These are phyloP conservation scores for Columba livia DNA, from an alignment of 2,113 vertebrate genomes.

Conservation along the genomic window DNA sequence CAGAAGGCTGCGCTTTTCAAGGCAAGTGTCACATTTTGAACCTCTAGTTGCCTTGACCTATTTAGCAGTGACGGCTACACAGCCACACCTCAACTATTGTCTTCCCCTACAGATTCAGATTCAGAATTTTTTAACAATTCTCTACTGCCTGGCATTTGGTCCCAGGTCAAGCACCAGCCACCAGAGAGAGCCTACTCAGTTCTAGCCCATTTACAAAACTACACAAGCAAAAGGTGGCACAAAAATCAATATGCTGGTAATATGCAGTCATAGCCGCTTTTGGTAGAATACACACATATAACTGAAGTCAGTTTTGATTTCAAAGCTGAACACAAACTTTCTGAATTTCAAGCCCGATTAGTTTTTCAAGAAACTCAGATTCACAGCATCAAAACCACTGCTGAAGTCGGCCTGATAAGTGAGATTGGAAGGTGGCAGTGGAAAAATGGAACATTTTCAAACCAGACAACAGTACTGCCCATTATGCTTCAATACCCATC, in stretches of 20 bases:
- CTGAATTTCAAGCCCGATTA: not conserved
- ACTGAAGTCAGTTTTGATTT: not conserved
- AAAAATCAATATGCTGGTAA: not conserved
- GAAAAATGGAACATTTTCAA: not conserved
- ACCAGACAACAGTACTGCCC: not conserved
- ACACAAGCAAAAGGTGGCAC: not conserved
- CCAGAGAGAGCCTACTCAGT: not conserved
- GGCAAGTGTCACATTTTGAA: not conserved
- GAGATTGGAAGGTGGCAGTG: not conserved
- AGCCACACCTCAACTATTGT: fast-evolving
- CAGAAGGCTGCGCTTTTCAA: not conserved
- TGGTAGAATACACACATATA: not conserved
- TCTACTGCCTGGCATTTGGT: not conserved
- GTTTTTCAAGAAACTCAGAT: not conserved
- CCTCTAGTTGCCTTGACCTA: not conserved
- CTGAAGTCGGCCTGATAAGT: not conserved
- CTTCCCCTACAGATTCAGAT: not conserved
- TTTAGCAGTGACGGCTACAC: not conserved
- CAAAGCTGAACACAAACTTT: not conserved
- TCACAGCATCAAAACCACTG: not conserved
- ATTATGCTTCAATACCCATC: not conserved
- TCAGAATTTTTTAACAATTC: not conserved
- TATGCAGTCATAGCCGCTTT: not conserved
- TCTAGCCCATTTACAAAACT: not conserved
- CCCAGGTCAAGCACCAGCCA: not conserved